Conservation (phyloP, 37 sponge, comb jelly and placozoan genomes). For the Ephydatia muelleri region DNA sequence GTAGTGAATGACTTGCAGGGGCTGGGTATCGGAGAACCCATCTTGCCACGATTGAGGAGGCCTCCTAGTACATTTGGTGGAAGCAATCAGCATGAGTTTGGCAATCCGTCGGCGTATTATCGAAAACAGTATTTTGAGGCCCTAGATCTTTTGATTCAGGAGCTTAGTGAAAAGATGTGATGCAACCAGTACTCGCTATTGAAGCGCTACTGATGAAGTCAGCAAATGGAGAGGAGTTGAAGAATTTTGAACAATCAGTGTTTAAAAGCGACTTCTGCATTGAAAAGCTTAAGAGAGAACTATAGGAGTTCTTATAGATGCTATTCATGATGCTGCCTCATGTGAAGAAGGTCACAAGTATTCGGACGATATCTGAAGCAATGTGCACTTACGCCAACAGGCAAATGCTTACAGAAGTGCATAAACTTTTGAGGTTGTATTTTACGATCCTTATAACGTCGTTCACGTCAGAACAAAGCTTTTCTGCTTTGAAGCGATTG, state of each 20-base stretch:
- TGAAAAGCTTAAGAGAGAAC: not conserved
- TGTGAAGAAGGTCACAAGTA: not conserved
- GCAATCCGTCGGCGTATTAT: constrained; percentile 34
- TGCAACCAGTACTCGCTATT: not conserved
- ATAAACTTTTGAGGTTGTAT: constrained; percentile 19
- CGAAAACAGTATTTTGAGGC: constrained; percentile 60
- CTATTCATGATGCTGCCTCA: not conserved
- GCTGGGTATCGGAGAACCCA: constrained; percentile 29
- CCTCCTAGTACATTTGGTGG: too few species aligned
- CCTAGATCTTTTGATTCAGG: constrained; percentile 33
- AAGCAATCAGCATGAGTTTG: constrained; percentile 7
- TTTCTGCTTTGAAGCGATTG: constrained; percentile 45
- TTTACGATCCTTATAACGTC: constrained; percentile 58
- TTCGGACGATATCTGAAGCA: not conserved
- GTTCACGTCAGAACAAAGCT: constrained; percentile 51
- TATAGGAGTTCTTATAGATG: not conserved
- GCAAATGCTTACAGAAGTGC: constrained; percentile 27
- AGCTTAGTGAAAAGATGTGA: constrained; percentile 14
- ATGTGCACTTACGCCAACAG: constrained; percentile 7
- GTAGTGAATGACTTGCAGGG: constrained; percentile 13
- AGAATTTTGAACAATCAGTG: not conserved
- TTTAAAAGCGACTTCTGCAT: not conserved
- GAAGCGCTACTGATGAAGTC: not conserved
- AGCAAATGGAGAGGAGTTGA: not conserved
- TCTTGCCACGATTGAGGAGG: constrained; percentile 45